Evolutionary conservation across 2,888 invertebrate species (phyloP), one percentile per base, ranked within the genome.

Genomic region (Dryococelus australis): DNA sequence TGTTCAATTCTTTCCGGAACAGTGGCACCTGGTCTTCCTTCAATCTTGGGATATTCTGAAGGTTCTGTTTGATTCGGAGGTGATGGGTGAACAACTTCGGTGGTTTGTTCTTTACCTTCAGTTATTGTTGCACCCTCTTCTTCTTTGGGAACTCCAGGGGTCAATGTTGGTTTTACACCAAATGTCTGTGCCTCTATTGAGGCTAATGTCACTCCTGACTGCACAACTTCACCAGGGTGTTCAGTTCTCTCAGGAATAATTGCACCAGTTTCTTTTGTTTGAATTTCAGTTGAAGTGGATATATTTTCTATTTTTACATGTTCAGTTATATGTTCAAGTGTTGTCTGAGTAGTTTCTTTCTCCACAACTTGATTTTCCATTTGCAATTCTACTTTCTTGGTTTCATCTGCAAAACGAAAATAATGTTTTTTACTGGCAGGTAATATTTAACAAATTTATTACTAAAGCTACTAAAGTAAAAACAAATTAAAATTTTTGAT

Each of bases 281-380:
- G 26, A 80, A 35, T 79, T 43, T 86, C 86, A 13, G 86, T 12
- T 43, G 81, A n/a, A 24, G 51, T 43, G 3, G 43, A 16, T 26
- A 26, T 47, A 20, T 81, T 8, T 28, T 80, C 43, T 80, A 12
- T 26, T 16, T 85, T 87, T 43, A 79, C 87, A 85, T 51, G 47
- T 35, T 43, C 84, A 26, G 51, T 27, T 35, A 53, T 83, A 3
- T 86, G 65, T 84, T 87, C 87, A 53, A 78, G 26, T 12, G 81
- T 12, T 65, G n/a, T 65, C n/a, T 16, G 65, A 65, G 85, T 87
- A 53, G 35, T 26, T 28, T 84, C 84, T 9, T 47, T 27, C 43
- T 87, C 85, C 13, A 91, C 90, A 90, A 92, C 91, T 86, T 94
- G 94, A 90, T 93, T 94, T 81, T 93, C 94, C 13, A 93, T 93